Conservation (phyloP, 2,797 vertebrate species). For the Acanthornis magna region DNA sequence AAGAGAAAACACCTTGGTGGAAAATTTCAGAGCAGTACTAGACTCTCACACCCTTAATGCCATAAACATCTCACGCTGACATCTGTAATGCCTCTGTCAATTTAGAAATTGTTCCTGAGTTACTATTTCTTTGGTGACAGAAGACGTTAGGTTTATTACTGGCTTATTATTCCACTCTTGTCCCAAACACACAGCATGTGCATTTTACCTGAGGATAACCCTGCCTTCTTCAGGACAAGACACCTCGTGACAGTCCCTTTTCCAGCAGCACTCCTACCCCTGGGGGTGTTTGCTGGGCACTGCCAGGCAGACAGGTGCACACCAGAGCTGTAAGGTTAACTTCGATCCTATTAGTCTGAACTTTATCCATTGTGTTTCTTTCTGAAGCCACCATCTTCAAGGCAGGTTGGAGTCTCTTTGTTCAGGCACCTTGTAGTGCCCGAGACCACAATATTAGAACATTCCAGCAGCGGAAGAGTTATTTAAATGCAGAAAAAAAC, state of each 20-base stretch:
- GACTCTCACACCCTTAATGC: background rate
- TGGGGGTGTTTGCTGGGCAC: background rate
- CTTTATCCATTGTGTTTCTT: background rate
- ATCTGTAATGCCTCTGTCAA: background rate
- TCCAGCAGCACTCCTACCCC: background rate
- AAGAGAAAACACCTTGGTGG: background rate
- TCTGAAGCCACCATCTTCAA: background rate
- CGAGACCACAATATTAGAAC: background rate
- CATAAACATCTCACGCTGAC: background rate
- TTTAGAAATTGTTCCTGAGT: background rate
- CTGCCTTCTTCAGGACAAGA: background rate
- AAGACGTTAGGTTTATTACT: background rate
- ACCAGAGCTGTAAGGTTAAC: background rate
- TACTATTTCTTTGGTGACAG: background rate
- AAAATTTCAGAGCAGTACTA: background rate
- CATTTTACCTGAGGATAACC: background rate
- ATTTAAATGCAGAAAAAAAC: background rate
- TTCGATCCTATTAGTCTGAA: background rate
- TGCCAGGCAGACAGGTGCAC: background rate
- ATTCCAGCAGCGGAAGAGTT: background rate
- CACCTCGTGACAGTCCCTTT: background rate
- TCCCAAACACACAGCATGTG: fast-evolving
- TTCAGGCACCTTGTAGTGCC: background rate
- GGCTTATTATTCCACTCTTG: background rate
- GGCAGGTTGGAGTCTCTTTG: background rate